These are phyloP conservation scores for Schizotus pectinicornis DNA, from an alignment of 2,888 invertebrate genomes.

Conservation along the genomic window DNA sequence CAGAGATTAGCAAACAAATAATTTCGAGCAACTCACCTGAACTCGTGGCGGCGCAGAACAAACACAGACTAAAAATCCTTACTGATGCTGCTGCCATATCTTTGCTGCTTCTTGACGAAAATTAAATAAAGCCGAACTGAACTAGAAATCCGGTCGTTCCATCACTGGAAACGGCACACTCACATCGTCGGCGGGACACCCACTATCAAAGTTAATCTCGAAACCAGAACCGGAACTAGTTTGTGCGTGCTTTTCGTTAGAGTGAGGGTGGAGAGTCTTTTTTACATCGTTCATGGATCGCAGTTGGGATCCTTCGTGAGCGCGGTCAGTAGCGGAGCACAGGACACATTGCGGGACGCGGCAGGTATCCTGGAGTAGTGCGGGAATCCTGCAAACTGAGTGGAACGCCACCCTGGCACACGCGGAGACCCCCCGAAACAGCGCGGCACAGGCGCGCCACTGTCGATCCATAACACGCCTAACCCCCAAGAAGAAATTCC, in stretches of 20 bases:
- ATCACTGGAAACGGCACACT: constrained; percentile 35
- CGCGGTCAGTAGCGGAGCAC: constrained; percentile 33
- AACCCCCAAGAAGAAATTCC: constrained; percentile 32
- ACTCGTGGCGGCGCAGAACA: constrained; percentile 32
- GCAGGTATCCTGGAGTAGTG: constrained; percentile 34
- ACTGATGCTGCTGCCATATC: constrained; percentile 35
- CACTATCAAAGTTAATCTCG: constrained; percentile 11
- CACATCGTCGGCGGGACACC: constrained; percentile 35
- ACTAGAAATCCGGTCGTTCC: constrained; percentile 30
- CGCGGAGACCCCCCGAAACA: constrained; percentile 43
- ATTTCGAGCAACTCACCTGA: constrained; percentile 38
- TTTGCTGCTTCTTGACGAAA: not conserved
- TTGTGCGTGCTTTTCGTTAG: constrained; percentile 6
- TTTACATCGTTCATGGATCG: constrained; percentile 20
- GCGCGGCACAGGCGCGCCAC: constrained; percentile 42
- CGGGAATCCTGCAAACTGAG: constrained; percentile 44
- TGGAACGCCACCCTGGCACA: constrained; percentile 44
- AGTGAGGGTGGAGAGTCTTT: constrained; percentile 1
- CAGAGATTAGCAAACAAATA: not conserved
- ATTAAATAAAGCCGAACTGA: constrained; percentile 24
- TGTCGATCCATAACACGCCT: constrained; percentile 39
- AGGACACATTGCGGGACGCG: constrained; percentile 31
- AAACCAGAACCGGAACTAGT: constrained; percentile 1
- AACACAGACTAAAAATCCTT: constrained; percentile 38
- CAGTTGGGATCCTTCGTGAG: constrained; percentile 1